Evolutionary conservation across 2,888 invertebrate species (phyloP), one percentile per base, ranked within the genome.

Genomic region (Protonemura montana): DNA sequence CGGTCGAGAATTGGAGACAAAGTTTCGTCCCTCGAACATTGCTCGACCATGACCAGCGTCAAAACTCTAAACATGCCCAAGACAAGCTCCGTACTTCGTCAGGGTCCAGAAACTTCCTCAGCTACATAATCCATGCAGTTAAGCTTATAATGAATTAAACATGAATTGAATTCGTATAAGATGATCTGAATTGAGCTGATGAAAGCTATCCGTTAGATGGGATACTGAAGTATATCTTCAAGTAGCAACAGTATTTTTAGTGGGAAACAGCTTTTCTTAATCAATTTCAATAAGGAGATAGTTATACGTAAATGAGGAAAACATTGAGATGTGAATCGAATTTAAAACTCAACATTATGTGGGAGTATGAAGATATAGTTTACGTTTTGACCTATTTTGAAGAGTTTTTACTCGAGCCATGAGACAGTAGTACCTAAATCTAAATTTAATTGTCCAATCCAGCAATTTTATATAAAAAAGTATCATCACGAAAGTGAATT

Each of bases 71-170:
- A 81, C 28, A 30, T 30, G 28, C 30, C 29, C 28, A 21, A 30
- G 29, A 29, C 78, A 78, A 27, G 78, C n/a, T 27, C 27, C 16
- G 25, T 27, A 16, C 78, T n/a, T 26, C 10, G 1, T 13, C 10
- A 28, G 78, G 78, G 26, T 5, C 35, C 21, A 59, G 16, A 59
- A 59, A 59, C 59, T 59, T 59, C 59, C n/a, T n/a, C 59, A 59
- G 59, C 59, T 59, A 59, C 59, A 59, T 59, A 59, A 78, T 78
- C 78, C 28, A 81, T 81, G 28, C 30, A 78, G 78, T 27, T 78
- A 21, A 78, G 78, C 78, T 28, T 30, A 29, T 81, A 81, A 81
- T 81, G 81, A 81, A 81, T 81, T 81, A 81, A 81, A 81, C 81
- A 81, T 81, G 81, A 81, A 30, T 30, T 30, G 81, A n/a, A 81